Evolutionary conservation across 2,113 vertebrate species (phyloP), one percentile per base, ranked within the genome.

Genomic region (Callopanchax toddi): DNA sequence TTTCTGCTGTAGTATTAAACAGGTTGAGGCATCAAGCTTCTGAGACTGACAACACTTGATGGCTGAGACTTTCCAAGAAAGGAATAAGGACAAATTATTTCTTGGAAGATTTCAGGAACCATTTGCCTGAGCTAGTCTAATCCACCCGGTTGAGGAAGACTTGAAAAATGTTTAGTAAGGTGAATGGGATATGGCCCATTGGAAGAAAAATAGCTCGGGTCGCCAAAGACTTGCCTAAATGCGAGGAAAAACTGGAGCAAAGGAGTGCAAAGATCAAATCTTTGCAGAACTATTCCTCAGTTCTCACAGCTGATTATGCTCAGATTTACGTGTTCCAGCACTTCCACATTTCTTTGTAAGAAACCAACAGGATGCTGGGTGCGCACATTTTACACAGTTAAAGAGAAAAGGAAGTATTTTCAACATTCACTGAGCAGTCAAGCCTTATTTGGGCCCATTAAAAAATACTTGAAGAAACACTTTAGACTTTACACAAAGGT

Each of bases 1-100:
- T 85, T 85, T 86, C 65, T 80, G 79, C 73, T 68, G 86, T 62
- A 29, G 83, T 77, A 83, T 89, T 87, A 88, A 82, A 83, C 80
- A 76, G 77, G 78, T 86, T 83, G 81, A 83, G 71, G 82, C 77
- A 87, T 86, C 78, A 60, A 79, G 71, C 63, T 74, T 75, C 76
- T 58, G 68, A 72, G 78, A 86, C 77, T 86, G 86, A 89, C 85
- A 82, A 84, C 76, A 81, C 81, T 88, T 79, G 76, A 78, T 82
- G 85, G 74, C 72, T 80, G 48, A 75, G 80, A 83, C 36, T 51
- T 86, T 88, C 84, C 84, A 82, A 87, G 70, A 78, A 81, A 76
- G 62, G 64, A 86, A 67, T 74, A 76, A 70, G 72, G 50, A 64
- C 75, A 76, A 82, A 81, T 81, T 18, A 79, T 79, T 84, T 83